Evolutionary conservation across 2,113 vertebrate species (phyloP).

Genomic region (Plecotus auritus): DNA sequence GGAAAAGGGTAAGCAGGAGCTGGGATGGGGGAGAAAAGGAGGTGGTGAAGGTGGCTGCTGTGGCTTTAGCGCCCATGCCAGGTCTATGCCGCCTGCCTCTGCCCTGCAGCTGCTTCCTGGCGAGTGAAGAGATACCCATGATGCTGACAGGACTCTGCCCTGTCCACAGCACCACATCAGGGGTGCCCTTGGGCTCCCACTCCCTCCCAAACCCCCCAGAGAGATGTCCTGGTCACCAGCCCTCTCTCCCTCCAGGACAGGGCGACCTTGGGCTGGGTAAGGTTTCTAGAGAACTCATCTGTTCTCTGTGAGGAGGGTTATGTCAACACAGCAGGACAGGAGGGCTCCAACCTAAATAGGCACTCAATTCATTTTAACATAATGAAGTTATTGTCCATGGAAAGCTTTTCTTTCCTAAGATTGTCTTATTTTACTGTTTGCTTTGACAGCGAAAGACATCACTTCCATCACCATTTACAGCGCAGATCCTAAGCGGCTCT

Average conservation of each 20-base stretch:
- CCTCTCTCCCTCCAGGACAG: not conserved
- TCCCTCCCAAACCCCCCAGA: no score
- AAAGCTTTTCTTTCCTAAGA: not conserved
- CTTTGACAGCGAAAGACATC: not conserved
- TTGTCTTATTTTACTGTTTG: not conserved
- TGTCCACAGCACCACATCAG: not conserved
- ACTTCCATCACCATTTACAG: not conserved
- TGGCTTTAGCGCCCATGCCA: accelerated
- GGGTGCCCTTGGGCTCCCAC: no score
- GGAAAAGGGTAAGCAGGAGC: not conserved
- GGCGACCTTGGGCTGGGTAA: not conserved
- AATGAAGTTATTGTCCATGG: not conserved
- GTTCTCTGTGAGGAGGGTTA: not conserved
- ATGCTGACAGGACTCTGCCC: accelerated
- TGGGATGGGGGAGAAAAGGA: accelerated
- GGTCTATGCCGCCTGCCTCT: not conserved
- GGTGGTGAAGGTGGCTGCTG: accelerated
- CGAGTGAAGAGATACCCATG: no score
- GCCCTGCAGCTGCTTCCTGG: not conserved
- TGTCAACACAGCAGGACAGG: not conserved
- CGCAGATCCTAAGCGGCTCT: accelerated
- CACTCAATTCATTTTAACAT: not conserved
- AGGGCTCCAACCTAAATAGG: not conserved
- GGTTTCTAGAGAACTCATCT: accelerated
- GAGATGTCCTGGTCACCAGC: not conserved